phyloP scores from a whole-genome alignment of 2,797 vertebrate species.

The Cheracebus regulus region DNA sequence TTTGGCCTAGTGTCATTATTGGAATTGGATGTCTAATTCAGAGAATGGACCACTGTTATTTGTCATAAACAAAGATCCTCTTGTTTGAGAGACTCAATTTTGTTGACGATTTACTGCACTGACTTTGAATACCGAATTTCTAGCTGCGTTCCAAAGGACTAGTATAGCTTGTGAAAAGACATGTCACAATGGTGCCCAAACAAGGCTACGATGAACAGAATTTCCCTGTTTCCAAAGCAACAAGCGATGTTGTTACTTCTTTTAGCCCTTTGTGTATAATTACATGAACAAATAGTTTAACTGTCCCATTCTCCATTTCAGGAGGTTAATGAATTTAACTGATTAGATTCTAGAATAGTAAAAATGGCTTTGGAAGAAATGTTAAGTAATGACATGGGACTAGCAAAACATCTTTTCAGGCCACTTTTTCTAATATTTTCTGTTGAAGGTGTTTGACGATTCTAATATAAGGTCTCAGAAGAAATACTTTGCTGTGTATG shows the following conservation, averaged over 20 bases:
- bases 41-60: background rate
- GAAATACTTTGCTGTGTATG: background rate
- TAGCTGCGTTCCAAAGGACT: background rate
- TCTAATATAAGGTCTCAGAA: background rate
- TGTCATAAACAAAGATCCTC: constrained; percentile 4
- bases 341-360: background rate
- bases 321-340: background rate
- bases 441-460: background rate
- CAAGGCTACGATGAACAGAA: background rate
- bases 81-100: background rate
- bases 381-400: background rate
- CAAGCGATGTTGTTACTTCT: background rate
- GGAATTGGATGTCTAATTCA: constrained; percentile 40
- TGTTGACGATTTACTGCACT: background rate
- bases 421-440: background rate
- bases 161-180: background rate
- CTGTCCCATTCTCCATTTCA: background rate
- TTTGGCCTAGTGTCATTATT: constrained; percentile 23
- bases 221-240: background rate
- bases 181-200: background rate
- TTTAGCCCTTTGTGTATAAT: background rate
- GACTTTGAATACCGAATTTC: constrained; percentile 40
- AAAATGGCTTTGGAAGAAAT: background rate
- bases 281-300: background rate
- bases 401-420: background rate